phyloP scores from a whole-genome alignment of 2,888 invertebrate genomes.

The Meloe dianella region DNA sequence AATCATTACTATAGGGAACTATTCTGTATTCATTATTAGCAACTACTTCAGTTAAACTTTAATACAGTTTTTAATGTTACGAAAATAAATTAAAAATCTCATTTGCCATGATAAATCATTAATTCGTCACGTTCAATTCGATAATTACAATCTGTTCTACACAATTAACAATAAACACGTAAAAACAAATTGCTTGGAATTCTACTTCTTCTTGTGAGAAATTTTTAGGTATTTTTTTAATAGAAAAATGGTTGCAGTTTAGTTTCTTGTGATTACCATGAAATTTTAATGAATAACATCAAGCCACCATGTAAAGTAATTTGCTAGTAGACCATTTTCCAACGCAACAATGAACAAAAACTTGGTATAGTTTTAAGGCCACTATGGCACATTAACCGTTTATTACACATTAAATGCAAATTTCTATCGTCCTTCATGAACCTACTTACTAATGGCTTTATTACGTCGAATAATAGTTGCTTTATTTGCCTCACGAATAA shows the following conservation, averaged over 20 bases:
- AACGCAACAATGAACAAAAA: not conserved
- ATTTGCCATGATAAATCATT: not conserved
- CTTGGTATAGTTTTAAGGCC: slow-evolving; percentile 8
- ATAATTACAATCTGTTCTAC: not conserved
- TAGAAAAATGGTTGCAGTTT: not conserved
- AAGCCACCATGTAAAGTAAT: not conserved
- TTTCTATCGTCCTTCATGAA: slow-evolving; percentile 10
- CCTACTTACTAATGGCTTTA: slow-evolving; percentile 13
- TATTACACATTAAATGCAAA: slow-evolving; percentile 17
- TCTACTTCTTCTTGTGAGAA: not conserved
- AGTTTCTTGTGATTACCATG: not conserved
- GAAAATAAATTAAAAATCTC: not conserved
- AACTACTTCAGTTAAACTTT: not conserved
- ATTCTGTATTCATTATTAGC: not conserved
- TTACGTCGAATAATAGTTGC: not conserved
- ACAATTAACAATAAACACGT: not conserved
- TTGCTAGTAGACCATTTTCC: not conserved
- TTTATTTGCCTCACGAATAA: not conserved
- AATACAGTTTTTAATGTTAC: not conserved
- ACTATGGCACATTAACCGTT: slow-evolving; percentile 8
- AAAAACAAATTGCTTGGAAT: not conserved
- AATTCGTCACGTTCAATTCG: not conserved
- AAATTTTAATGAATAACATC: not conserved
- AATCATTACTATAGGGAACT: not conserved
- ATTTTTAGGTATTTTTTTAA: too few relatives aligned